Evolutionary conservation across 2,888 invertebrate species (phyloP), one percentile per base, ranked within the genome.

Genomic region (Zygogramma bicolorata): DNA sequence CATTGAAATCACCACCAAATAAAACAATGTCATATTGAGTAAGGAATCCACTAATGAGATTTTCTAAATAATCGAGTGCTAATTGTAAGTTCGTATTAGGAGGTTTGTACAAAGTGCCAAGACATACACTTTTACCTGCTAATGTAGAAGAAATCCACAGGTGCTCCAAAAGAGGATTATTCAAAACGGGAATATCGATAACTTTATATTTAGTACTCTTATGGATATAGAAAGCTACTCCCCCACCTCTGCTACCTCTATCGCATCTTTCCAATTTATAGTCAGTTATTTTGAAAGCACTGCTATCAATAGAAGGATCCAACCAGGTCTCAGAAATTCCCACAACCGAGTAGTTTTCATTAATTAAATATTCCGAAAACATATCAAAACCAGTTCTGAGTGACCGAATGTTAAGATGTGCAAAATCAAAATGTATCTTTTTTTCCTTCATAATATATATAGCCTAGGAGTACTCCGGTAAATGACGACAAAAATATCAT

Each of bases 71-170:
- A 38, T 20, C 38, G 6, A 61, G 29, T 15, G 15, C 34, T 4
- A 18, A 3, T 29, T 10, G 13, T 38, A 65, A 18, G 31, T 49
- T 46, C 4, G 20, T 29, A 49, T n/a, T 65, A 27, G 65, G 65
- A 25, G 65, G 49, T 46, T 27, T 65, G 20, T 65, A 46, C 31
- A 46, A 46, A 10, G 65, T 49, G 27, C 65, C 46, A 5, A 65
- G n/a, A 15, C 60, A 61, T 13, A 61, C 3, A n/a, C 29, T 63
- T 63, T 63, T 49, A 2, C 49, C 65, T 10, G 27, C 25, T 65
- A 65, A 15, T n/a, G n/a, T 65, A n/a, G 49, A 15, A 27, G 31
- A 31, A n/a, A 65, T 49, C 65, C 65, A 65, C n/a, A 65, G 20
- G 15, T 25, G 25, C 34, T 65, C 65, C 8, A 25, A 58, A 29